phyloP scores from a whole-genome alignment of 1,140 invertebrate species.

The Vanessa atalanta region DNA sequence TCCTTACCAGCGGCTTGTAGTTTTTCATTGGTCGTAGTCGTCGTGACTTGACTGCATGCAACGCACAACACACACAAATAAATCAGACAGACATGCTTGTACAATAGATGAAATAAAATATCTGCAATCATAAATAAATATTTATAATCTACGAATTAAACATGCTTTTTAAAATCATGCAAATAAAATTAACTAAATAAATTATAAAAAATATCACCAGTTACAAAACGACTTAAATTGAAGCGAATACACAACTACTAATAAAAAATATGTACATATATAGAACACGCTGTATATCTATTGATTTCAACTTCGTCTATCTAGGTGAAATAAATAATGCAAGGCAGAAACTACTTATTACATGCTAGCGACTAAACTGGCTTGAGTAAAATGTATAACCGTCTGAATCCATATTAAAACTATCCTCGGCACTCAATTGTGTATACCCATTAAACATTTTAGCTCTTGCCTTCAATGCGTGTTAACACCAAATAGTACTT shows the following conservation, averaged over 20 bases:
- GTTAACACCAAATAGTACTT: not conserved
- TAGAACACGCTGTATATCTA: too few species aligned
- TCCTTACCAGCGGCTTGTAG: constrained; percentile 75
- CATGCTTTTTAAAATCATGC: constrained; percentile 8
- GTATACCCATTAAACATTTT: constrained; percentile 18
- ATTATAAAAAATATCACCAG: not conserved
- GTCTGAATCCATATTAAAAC: not conserved
- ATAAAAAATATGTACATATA: too few species aligned
- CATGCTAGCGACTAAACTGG: constrained; percentile 1
- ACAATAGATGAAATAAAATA: constrained; percentile 38
- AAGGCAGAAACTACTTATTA: not conserved
- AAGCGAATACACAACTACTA: not conserved
- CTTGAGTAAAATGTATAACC: not conserved
- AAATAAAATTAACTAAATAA: constrained; percentile 4
- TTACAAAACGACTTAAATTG: not conserved
- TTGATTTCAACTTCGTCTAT: not conserved
- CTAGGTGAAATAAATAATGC: not conserved
- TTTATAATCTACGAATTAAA: not conserved
- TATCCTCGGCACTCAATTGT: constrained; percentile 16
- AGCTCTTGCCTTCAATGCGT: not conserved
- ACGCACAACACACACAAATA: constrained; percentile 60
- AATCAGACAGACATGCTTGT: constrained; percentile 60
- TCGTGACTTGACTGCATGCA: constrained; percentile 70
- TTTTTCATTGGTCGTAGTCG: constrained; percentile 66
- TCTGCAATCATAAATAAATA: constrained; percentile 42